Conservation (phyloP, 2,113 vertebrate species). For the Erythrolamprus reginae region DNA sequence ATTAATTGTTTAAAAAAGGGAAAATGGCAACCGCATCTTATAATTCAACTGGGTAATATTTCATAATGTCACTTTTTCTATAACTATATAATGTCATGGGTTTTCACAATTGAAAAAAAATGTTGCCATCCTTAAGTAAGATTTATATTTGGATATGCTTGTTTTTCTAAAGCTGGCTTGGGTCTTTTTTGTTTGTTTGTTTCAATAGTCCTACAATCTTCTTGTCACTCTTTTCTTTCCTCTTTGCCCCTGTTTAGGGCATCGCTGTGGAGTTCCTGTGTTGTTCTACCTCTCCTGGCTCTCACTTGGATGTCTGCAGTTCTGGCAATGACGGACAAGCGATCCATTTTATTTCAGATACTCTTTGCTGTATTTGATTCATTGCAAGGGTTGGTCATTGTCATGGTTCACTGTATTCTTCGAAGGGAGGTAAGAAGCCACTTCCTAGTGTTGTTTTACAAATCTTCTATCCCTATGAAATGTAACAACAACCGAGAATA, state of each 20-base stretch:
- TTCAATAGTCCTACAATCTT: slow-evolving; percentile 15
- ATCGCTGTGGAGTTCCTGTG: slow-evolving; percentile 97
- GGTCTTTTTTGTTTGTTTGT: not conserved
- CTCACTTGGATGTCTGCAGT: slow-evolving; percentile 99
- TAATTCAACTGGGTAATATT: slow-evolving; percentile 60
- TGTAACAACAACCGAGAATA: not conserved
- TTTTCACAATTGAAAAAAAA: slow-evolving; percentile 62
- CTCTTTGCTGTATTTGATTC: slow-evolving; percentile 99
- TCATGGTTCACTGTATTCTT: slow-evolving; percentile 98
- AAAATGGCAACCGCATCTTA: slow-evolving; percentile 48
- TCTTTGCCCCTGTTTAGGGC: slow-evolving; percentile 77
- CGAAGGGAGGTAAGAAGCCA: slow-evolving; percentile 87
- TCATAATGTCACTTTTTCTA: slow-evolving; percentile 42
- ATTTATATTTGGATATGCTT: slow-evolving; percentile 40
- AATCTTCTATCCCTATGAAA: slow-evolving; percentile 20
- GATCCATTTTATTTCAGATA: slow-evolving; percentile 98
- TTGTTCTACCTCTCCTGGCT: slow-evolving; percentile 93
- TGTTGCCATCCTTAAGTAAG: slow-evolving; percentile 45
- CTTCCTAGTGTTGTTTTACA: slow-evolving; percentile 25
- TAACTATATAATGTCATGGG: slow-evolving; percentile 45
- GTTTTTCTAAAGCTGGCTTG: slow-evolving; percentile 29
- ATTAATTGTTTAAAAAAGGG: slow-evolving; percentile 50
- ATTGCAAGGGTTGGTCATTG: slow-evolving; percentile 97
- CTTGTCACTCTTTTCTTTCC: slow-evolving; percentile 19
- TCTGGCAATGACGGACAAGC: slow-evolving; percentile 98